These are phyloP conservation scores for Oreochromis niloticus DNA, from an alignment of 2,113 vertebrate species.

Conservation along the genomic window DNA sequence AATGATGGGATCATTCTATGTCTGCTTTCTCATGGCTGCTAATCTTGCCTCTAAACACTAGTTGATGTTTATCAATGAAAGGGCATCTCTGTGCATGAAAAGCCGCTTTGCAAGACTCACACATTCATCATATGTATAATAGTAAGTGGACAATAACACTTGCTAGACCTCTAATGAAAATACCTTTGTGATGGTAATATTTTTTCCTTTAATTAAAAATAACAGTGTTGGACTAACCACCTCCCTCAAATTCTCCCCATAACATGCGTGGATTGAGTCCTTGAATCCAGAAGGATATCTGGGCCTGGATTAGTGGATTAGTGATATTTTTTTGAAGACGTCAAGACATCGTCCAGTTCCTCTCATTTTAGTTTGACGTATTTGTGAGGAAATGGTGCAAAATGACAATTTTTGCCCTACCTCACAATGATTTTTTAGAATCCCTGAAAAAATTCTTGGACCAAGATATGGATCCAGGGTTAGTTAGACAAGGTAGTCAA, in stretches of 20 bases:
- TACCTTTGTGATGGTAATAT: not conserved
- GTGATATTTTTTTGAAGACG: not conserved
- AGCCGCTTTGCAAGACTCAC: not conserved
- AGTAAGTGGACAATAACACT: not conserved
- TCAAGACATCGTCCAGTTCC: not conserved
- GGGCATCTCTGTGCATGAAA: not conserved
- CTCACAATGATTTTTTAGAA: not conserved
- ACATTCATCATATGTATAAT: not conserved
- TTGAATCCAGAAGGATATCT: not conserved
- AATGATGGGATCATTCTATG: slow-evolving; percentile 1
- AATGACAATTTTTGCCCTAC: not conserved
- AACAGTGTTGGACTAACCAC: not conserved
- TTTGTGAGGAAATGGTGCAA: not conserved
- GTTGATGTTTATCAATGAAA: not conserved
- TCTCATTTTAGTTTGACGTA: not conserved
- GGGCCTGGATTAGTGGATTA: not conserved
- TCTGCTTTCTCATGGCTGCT: not conserved
- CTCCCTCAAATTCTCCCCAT: not conserved
- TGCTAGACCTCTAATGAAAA: not conserved
- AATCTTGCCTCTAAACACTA: not conserved
- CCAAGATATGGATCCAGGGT: not conserved
- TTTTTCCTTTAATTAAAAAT: not conserved
- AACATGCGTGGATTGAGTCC: not conserved
- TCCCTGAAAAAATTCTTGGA: not conserved
- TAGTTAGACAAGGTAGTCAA: not conserved